Evolutionary conservation across 2,888 invertebrate species (phyloP), one percentile per base, ranked within the genome.

Genomic region (Trachelus iudaicus): DNA sequence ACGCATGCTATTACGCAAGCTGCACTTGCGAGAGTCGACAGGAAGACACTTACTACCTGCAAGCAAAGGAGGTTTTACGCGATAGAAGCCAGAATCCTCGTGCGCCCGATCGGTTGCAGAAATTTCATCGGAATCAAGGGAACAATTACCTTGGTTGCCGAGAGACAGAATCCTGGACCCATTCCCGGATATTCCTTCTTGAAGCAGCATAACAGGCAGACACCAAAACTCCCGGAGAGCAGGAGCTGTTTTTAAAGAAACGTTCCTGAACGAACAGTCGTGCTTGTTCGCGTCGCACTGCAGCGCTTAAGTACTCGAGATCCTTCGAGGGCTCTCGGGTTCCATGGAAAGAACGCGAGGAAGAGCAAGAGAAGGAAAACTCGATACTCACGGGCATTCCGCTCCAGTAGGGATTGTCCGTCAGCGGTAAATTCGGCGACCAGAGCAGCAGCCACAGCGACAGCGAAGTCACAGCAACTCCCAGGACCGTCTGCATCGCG

Each of bases 351-450:
- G 37, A 40, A 40, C 37, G 15, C 6, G 15, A 6, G 6, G 3
- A 30, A 31, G 11, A 40, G 40, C 11, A 13, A 31, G 75, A 40
- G 0, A 40, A 40, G 15, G 40, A 40, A 40, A 40, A 40, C 15
- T 40, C 40, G 6, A 68, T 15, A 77, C 92, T 92, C 90, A 95
- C 95, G 82, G 94, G 93, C 85, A 94, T 90, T 69, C 94, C 95
- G 85, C 94, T 94, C 94, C 94, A 94, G 85, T 94, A 94, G 1
- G 95, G 95, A 91, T 94, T 94, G 84, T 95, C 94, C 81, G 92
- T 90, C 78, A 93, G 89, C 77, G 93, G 92, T 33, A 94, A 92
- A 87, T 93, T 93, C 11, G 94, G 94, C 30, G 94, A 92, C 92
- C 94, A 93, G 34, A 94, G 85, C 31, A 94, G 90, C 80, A 94